Evolutionary conservation across 2,113 vertebrate species (phyloP).

Genomic region (Nothoprocta pentlandii): DNA sequence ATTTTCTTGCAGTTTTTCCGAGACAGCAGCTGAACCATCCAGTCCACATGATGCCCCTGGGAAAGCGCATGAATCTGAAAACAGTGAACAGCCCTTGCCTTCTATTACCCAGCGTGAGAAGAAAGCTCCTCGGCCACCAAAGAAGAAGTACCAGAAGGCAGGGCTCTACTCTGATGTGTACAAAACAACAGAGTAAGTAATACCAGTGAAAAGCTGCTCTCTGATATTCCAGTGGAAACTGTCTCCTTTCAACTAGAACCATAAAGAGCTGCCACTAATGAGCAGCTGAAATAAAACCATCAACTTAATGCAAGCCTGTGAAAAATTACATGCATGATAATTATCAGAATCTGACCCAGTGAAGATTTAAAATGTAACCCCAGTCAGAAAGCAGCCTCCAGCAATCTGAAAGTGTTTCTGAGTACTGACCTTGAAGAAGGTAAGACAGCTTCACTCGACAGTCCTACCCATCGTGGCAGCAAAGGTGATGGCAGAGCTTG

Average conservation of each 20-base stretch:
- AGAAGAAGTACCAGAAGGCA: slow-evolving; percentile 95
- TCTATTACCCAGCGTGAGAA: slow-evolving; percentile 83
- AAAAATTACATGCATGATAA: not conserved
- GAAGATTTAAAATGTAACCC: not conserved
- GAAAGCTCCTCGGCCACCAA: slow-evolving; percentile 83
- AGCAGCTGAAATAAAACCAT: slow-evolving; percentile 10
- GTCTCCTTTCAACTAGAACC: not conserved
- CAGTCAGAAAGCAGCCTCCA: not conserved
- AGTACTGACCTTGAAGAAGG: not conserved
- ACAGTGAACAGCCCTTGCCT: slow-evolving; percentile 73
- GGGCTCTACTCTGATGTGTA: slow-evolving; percentile 98
- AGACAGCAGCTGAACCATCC: slow-evolving; percentile 75
- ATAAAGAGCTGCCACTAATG: not conserved
- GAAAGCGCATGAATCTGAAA: slow-evolving; percentile 71
- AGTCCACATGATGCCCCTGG: slow-evolving; percentile 74
- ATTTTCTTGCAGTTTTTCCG: slow-evolving; percentile 81
- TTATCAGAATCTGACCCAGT: not conserved
- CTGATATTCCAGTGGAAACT: not conserved
- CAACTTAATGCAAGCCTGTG: not conserved
- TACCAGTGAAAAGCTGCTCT: not conserved
- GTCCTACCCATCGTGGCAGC: rapidly evolving
- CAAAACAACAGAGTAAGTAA: slow-evolving; percentile 95
- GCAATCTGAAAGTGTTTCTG: not conserved
- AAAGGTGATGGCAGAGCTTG: not conserved
- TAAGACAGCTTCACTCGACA: not conserved